Percentiles rank a stretch among this genome's conserved stretches.
Evolutionary conservation across 2,797 vertebrate genomes (phyloP).

Genomic region (Leptatherina wallacei): DNA sequence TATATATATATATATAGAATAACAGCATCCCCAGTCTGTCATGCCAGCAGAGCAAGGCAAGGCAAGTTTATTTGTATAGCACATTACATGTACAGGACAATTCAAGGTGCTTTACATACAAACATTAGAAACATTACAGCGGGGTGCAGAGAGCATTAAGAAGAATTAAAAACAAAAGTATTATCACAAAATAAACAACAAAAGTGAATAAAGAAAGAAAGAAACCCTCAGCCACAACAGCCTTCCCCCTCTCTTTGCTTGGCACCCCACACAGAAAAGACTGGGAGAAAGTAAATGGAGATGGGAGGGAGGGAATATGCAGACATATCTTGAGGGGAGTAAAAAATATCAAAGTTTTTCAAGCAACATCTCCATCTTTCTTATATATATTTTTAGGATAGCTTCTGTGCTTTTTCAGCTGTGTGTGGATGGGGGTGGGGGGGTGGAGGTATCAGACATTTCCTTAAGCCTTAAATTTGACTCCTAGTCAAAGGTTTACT

Average conservation of each 20-base stretch:
- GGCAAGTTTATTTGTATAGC: too few species aligned
- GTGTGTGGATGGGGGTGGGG: background rate
- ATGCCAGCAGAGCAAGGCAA: conserved; percentile 29
- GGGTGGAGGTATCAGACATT: background rate
- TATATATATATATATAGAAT: conserved; percentile 41
- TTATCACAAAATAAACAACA: too few species aligned
- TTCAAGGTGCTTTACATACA: too few species aligned
- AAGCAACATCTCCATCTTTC: conserved; percentile 11
- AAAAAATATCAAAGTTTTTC: conserved; percentile 19
- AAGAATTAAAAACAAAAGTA: too few species aligned
- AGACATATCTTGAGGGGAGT: conserved; percentile 3
- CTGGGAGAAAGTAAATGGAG: conserved; percentile 19
- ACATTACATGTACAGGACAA: too few species aligned
- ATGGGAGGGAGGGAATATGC: conserved; percentile 9
- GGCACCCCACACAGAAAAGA: conserved; percentile 38
- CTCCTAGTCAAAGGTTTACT: conserved; percentile 16
- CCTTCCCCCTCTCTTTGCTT: conserved; percentile 39
- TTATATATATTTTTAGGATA: conserved; percentile 13
- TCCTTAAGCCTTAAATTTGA: conserved; percentile 3
- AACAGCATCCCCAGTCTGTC: conserved; percentile 39
- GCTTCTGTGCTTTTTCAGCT: conserved; percentile 6
- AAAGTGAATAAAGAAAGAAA: too few species aligned
- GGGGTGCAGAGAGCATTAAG: too few species aligned
- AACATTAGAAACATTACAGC: too few species aligned
- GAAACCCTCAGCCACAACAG: conserved; percentile 27